These are phyloP conservation scores for Augochlorella aurata DNA, from an alignment of 2,888 invertebrate genomes.

Conservation along the genomic window DNA sequence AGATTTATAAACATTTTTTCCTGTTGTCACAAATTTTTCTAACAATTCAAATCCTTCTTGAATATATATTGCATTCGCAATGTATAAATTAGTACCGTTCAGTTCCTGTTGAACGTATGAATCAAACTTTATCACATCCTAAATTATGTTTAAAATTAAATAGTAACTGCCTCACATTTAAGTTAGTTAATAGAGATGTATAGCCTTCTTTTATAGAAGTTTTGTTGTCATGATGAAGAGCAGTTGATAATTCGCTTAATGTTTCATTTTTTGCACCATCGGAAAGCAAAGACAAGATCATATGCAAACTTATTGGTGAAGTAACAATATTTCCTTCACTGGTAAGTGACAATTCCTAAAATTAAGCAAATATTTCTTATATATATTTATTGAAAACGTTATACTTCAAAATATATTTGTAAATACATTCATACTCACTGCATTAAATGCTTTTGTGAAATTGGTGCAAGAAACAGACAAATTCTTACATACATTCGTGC, in stretches of 20 bases:
- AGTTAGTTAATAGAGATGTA: conserved; percentile 56
- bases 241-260: conserved; percentile 65
- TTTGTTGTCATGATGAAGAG: conserved; percentile 59
- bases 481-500: conserved; percentile 7
- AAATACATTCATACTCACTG: conserved; percentile 45
- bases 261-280: conserved; percentile 73
- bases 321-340: conserved; percentile 66
- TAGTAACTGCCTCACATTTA: conserved; percentile 66
- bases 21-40: conserved; percentile 84
- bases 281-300: conserved; percentile 75
- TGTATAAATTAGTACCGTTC: conserved; percentile 84
- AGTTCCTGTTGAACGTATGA: conserved; percentile 67
- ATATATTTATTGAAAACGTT: too few species aligned
- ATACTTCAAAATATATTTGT: not conserved
- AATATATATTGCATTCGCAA: conserved; percentile 89
- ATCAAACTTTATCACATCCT: not conserved
- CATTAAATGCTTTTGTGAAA: conserved; percentile 57
- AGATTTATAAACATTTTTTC: conserved; percentile 86
- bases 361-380: conserved; percentile 9
- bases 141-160: not conserved
- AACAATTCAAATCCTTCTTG: conserved; percentile 83
- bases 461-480: conserved; percentile 54
- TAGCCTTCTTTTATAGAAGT: conserved; percentile 58
- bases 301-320: conserved; percentile 78
- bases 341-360: conserved; percentile 61